Base-by-base conservation (phyloP, 1,140 invertebrate species). In the Brachionus rotundiformis region DNA sequence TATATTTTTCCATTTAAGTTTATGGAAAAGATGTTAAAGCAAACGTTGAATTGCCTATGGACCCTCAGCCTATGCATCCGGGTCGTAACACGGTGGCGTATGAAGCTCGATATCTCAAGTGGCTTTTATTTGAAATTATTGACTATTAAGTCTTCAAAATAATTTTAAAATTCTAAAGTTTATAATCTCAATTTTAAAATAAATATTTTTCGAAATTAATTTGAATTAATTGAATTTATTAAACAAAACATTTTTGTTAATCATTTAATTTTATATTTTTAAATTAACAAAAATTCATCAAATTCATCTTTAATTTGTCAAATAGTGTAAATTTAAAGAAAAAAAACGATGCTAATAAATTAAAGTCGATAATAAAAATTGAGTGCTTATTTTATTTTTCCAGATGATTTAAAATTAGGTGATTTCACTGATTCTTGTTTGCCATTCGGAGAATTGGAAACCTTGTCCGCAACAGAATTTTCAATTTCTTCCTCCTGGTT, bases 31-130 rank as follows among this genome's bases (percentile, higher is more conserved):
- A 93, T 83, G 93, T 98, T 6, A 92, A 92, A 84, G 94, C 94
- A 0, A 89, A 93, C 8, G 91, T 94, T 31, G 94, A 95, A 84
- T 91, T 92, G 71, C 92, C 93, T 4, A 89, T 95, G 82, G 92
- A 93, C 85, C 91, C 94, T 77, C 89, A 91, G 16, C 91, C 89
- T 10, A 85, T 90, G 81, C 91, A 92, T 84, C 90, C 93, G 85
- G 93, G 94, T 2, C 94, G 94, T 85, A 95, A 95, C 86, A 96
- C 94, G 0, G 94, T 97, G 0, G 93, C 94, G 0, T 97, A 94
- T 84, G 95, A 98, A 90, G 92, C 95, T 0, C 89, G 95, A 83
- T 89, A 93, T 75, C 87, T 97, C 3, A 95, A 96, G 87, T 91
- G 92, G 84, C 90, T 96, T 83, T 91, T 97, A 82, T 88, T 95